A percentile compares a stretch with the other conserved stretches of the same genome.
Conservation (phyloP, 2,888 invertebrate genomes). For the Microctonus hyperodae region DNA sequence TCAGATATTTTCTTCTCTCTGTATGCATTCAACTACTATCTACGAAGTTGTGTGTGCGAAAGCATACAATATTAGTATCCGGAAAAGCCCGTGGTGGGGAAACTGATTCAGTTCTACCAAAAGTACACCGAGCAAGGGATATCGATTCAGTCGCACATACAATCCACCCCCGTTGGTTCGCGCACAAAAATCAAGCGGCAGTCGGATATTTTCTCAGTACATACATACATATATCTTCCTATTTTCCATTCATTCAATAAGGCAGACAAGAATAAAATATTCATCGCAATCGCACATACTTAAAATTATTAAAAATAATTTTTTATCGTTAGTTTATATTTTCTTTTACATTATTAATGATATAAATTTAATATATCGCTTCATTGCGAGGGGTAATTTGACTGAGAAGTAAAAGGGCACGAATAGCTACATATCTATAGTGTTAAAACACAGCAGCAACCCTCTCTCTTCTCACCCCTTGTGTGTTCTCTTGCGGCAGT, state of each 20-base stretch:
- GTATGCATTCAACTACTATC: background rate
- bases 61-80: no score
- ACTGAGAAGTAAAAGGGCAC: background rate
- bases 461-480: no score
- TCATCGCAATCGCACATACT: no score
- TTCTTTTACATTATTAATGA: background rate
- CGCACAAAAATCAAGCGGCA: constrained; percentile 8
- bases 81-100: constrained; percentile 14
- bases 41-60: background rate
- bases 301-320: no score
- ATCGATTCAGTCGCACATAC: constrained; percentile 58
- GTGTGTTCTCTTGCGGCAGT: constrained; percentile 31
- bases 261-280: background rate
- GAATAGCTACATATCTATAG: background rate
- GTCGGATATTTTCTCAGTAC: background rate
- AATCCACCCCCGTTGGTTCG: constrained; percentile 52
- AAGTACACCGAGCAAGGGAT: constrained; percentile 33
- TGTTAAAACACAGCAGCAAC: background rate
- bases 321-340: no score
- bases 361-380: background rate
- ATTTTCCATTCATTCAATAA: background rate
- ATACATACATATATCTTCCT: background rate
- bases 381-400: background rate
- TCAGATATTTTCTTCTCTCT: background rate
- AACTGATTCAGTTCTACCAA: background rate